A percentile compares a stretch with the other conserved stretches of the same genome.
phyloP scores from a whole-genome alignment of 2,113 vertebrate species.

The Eulemur rufifrons region DNA sequence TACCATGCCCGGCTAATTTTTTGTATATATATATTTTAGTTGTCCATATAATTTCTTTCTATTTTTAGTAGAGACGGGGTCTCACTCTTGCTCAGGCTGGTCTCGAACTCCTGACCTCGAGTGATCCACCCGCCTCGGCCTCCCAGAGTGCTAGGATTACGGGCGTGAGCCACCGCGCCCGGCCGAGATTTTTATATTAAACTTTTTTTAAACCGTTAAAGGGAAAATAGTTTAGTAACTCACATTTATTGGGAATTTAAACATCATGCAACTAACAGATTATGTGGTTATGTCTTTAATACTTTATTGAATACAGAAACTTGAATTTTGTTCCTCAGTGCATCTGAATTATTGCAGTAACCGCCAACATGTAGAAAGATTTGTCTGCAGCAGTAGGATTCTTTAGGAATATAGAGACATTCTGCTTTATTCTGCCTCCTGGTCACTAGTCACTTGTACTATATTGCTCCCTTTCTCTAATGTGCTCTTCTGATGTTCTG shows the following conservation, averaged over 20 bases:
- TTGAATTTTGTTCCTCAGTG: background rate
- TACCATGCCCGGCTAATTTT: too few species aligned
- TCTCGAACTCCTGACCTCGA: too few species aligned
- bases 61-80: too few species aligned
- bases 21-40: too few species aligned
- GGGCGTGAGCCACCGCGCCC: too few species aligned
- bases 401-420: background rate
- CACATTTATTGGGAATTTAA: background rate
- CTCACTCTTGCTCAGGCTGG: too few species aligned
- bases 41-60: too few species aligned
- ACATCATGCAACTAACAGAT: background rate
- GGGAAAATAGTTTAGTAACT: background rate
- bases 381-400: background rate
- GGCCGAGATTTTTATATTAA: background rate
- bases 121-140: too few species aligned
- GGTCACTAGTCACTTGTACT: background rate
- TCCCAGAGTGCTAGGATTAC: too few species aligned
- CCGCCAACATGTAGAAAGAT: background rate
- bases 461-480: background rate
- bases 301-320: background rate
- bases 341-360: background rate
- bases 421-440: background rate
- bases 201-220: background rate
- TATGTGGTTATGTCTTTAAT: background rate
- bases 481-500: background rate